Percentiles rank a stretch among this genome's conserved stretches.
phyloP scores from a whole-genome alignment of 2,113 vertebrate species.

The Genyomyrus donnyi region DNA sequence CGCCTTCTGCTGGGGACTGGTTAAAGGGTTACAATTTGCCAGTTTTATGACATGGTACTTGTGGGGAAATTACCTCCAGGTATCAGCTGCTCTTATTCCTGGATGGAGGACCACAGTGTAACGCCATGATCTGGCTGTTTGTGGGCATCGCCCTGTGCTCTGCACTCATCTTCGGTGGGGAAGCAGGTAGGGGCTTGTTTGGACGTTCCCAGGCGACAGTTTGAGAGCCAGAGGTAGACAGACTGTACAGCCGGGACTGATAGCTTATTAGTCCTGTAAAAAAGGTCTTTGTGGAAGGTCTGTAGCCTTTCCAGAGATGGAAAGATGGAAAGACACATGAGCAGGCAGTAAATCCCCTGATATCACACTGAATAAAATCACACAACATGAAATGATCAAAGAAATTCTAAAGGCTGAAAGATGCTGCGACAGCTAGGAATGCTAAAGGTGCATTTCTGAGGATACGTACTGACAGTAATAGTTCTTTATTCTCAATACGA shows the following conservation, averaged over 20 bases:
- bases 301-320: not conserved
- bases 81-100: conserved; percentile 21
- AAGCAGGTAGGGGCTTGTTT: not conserved
- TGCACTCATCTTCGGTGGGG: not conserved
- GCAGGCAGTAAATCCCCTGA: not conserved
- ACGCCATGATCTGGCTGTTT: conserved; percentile 27
- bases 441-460: not conserved
- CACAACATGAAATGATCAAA: not conserved
- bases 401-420: not conserved
- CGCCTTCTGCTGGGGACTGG: not conserved
- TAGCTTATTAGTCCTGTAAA: not conserved
- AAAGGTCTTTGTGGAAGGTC: not conserved
- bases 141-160: conserved; percentile 4
- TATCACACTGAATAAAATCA: not conserved
- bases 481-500: not conserved
- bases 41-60: not conserved
- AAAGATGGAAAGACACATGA: not conserved
- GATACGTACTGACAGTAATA: not conserved
- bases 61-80: not conserved
- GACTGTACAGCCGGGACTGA: not conserved
- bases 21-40: not conserved
- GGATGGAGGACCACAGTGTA: conserved; percentile 35
- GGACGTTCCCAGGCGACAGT: not conserved
- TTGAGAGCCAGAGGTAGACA: not conserved
- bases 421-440: not conserved